phyloP scores from a whole-genome alignment of 2,797 vertebrate species.

The Euphonia xanthogaster region DNA sequence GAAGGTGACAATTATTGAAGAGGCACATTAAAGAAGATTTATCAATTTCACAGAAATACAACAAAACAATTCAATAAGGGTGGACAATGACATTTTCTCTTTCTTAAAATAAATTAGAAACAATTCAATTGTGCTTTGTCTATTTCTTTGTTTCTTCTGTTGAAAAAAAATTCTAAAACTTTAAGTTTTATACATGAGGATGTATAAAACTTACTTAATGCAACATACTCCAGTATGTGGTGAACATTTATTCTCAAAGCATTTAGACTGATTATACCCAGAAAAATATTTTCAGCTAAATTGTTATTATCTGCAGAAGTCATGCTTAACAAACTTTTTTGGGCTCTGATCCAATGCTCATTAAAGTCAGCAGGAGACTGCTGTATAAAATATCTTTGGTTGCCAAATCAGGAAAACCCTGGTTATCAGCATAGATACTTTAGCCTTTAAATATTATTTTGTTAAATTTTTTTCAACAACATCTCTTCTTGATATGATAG shows the following conservation, averaged over 20 bases:
- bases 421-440: neutral
- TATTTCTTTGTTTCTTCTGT: neutral
- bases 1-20: conserved; percentile 25
- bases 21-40: conserved; percentile 3
- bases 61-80: neutral
- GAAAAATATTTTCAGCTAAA: neutral
- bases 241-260: neutral
- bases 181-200: neutral
- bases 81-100: neutral
- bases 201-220: neutral
- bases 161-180: neutral
- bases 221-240: neutral
- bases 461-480: neutral
- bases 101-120: neutral
- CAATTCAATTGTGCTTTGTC: neutral
- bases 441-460: neutral
- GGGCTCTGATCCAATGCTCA: neutral
- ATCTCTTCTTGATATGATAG: neutral
- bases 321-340: neutral
- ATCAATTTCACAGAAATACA: neutral
- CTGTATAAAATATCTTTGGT: neutral
- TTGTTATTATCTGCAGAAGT: neutral
- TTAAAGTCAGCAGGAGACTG: neutral
- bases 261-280: neutral
- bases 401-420: neutral